Conservation (phyloP, 2,797 vertebrate genomes). For the Iguana delicatissima region DNA sequence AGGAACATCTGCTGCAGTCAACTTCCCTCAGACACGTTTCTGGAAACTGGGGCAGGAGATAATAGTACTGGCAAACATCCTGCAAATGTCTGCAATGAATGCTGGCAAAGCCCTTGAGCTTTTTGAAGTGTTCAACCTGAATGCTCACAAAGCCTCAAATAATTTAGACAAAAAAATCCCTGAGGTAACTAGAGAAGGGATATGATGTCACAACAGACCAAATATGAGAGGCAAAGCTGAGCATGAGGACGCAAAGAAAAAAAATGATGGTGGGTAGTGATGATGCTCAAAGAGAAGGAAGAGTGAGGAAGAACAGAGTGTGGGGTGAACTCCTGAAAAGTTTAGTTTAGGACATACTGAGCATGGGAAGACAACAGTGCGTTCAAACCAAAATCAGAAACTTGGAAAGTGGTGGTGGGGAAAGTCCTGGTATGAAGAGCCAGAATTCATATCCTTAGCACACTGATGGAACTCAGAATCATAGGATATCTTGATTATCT, state of each 20-base stretch:
- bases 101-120: not conserved
- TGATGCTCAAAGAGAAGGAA: not conserved
- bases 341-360: not conserved
- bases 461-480: too few species aligned
- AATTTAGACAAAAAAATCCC: too few species aligned
- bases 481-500: not conserved
- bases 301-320: not conserved
- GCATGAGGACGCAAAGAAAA: not conserved
- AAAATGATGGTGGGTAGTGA: not conserved
- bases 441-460: too few species aligned
- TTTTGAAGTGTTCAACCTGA: too few species aligned
- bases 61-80: not conserved
- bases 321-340: not conserved
- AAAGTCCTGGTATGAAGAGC: not conserved
- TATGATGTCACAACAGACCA: not conserved
- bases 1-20: not conserved
- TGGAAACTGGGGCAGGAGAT: not conserved
- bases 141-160: too few species aligned
- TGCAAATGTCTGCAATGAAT: not conserved
- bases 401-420: not conserved
- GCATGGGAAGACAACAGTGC: not conserved
- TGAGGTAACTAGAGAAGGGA: not conserved
- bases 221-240: not conserved
- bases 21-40: not conserved
- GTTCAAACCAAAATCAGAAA: not conserved